Percentiles rank a stretch among this genome's conserved stretches.
phyloP scores from a whole-genome alignment of 2,797 vertebrate genomes.

The Crenichthys baileyi region DNA sequence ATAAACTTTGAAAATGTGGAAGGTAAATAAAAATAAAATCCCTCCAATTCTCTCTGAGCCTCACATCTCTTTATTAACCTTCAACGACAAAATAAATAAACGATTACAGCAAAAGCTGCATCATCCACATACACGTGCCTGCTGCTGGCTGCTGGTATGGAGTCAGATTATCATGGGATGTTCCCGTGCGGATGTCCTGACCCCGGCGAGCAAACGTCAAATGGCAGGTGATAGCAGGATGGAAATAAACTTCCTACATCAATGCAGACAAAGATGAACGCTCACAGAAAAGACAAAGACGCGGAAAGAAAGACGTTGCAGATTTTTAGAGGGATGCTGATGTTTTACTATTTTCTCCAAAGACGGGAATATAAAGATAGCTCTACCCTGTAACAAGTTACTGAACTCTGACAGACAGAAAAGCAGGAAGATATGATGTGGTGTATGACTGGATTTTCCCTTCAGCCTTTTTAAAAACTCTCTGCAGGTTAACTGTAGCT shows the following conservation, averaged over 20 bases:
- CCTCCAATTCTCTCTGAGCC: slow-evolving; percentile 32
- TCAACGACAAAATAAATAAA: slow-evolving; percentile 5
- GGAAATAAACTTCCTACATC: slow-evolving; percentile 34
- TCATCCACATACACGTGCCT: slow-evolving; percentile 36
- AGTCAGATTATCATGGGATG: slow-evolving; percentile 31
- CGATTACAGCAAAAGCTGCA: slow-evolving; percentile 41
- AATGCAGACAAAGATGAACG: slow-evolving; percentile 1
- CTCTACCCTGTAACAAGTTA: neutral
- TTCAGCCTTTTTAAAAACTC: slow-evolving; percentile 4
- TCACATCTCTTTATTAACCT: neutral
- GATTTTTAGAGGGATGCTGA: neutral
- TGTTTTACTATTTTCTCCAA: slow-evolving; percentile 5
- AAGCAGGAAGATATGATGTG: neutral
- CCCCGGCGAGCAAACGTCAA: neutral
- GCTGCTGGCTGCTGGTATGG: neutral
- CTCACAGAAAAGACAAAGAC: slow-evolving; percentile 3
- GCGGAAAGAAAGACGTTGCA: neutral
- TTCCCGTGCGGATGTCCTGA: slow-evolving; percentile 61
- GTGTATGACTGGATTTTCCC: neutral
- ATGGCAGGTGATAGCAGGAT: slow-evolving; percentile 51
- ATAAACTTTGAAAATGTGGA: slow-evolving; percentile 31
- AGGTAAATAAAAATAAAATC: slow-evolving; percentile 20
- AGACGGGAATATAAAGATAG: neutral
- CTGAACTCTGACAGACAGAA: neutral
- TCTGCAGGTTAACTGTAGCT: slow-evolving; percentile 18